A percentile compares a stretch with the other conserved stretches of the same genome.
These are phyloP conservation scores for Bombyx mori DNA, from an alignment of 1,140 invertebrate genomes.

Conservation along the genomic window ASM3026992v2 NC_085113.1:1145001-1145500, in stretches of 20 bases:
- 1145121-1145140: background rate
- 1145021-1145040: constrained; percentile 56
- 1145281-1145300: no score
- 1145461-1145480: no score
- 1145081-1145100: constrained; percentile 17
- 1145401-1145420: no score
- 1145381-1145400: no score
- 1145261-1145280: no score
- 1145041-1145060: constrained; percentile 44
- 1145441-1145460: no score
- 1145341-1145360: no score
- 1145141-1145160: background rate
- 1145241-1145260: background rate
- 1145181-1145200: background rate
- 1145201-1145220: constrained; percentile 1
- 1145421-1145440: no score
- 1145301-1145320: no score
- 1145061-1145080: constrained; percentile 16
- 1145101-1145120: constrained; percentile 15
- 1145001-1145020: constrained; percentile 54
- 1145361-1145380: no score
- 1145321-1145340: no score
- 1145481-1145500: no score
- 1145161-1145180: background rate
- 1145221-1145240: background rate